Evolutionary conservation across 1,140 invertebrate species (phyloP), one percentile per base, ranked within the genome.

Genomic region (Tribolium madens): DNA sequence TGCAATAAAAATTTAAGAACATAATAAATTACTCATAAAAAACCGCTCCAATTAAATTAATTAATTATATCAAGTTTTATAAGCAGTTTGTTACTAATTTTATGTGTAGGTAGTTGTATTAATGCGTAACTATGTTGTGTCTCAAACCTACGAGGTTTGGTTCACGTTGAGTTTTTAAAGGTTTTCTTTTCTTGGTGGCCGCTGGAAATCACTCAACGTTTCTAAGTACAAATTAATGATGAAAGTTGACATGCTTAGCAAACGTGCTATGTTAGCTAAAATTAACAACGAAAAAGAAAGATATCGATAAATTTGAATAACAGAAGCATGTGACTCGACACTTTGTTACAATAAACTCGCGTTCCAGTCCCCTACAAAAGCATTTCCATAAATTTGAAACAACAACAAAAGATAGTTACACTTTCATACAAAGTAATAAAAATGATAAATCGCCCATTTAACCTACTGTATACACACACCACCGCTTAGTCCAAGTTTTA

Each of bases 331-430:
- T 26, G 52, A 57, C 15, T 57, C 52, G 18, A 57, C 52, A 57
- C 15, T 57, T 18, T 57, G 48, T 64, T 33, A 64, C 57, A 64
- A 64, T 64, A 33, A 64, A 64, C n/a, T 33, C 57, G 21, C 21
- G 57, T 64, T 64, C 57, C 57, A 31, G 21, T 64, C 57, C 26
- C 26, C 57, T 33, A 64, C 57, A 64, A 64, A 42, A 64, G 57
- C 57, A 64, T 64, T 64, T 64, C 57, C 57, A 64, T 64, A 64
- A 64, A 64, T 64, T 64, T 64, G 57, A 64, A 64, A 64, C 57
- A 64, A 64, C 57, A 64, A 64, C 57, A 64, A 64, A 64, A 64
- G 57, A 64, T 64, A 64, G 57, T 64, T 64, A 64, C 57, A 64
- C 57, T 64, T 64, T 64, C 57, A 64, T 64, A 64, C 26, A 31